Evolutionary conservation across 2,888 invertebrate genomes (phyloP), one percentile per base, ranked within the genome.

Genomic region (Vanessa cardui): DNA sequence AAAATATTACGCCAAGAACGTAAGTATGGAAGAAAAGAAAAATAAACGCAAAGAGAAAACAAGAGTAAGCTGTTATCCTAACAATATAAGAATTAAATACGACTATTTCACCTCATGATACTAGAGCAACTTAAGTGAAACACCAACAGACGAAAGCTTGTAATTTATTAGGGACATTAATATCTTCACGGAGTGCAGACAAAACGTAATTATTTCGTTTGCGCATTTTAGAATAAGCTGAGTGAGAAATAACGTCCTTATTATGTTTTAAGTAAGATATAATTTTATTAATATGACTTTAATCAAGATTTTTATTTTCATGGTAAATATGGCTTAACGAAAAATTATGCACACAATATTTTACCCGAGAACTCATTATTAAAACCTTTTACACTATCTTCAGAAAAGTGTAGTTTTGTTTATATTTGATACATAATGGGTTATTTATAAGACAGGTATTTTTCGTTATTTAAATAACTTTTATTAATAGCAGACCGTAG

Each of bases 111-210:
- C 58, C 71, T 76, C 78, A 75, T 72, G 74, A 76, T 73, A 77
- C 75, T 74, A 74, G 76, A 78, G 79, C 78, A 78, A 79, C 78
- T 79, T 78, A 83, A 83, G 79, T 81, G 78, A 78, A 82, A 81
- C 77, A 78, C 76, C 78, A 83, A 80, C 80, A 76, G 77, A 83
- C 79, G 80, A 80, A 83, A 83, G 82, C 80, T 73, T 61, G 75
- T 75, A 78, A 84, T 84, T 83, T 83, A 85, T 84, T 76, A 76
- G 75, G 31, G 71, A 71, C 80, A 85, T 84, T 84, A 82, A 83
- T 84, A 83, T 80, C 78, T 80, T 79, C 76, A 69, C 72, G 74
- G 77, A 78, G 83, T 80, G 81, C 76, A 84, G 80, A 77, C 77
- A 79, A 68, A 75, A 62, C 68, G 73, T 74, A 77, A 75, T 76